Base-by-base conservation (phyloP, 2,888 invertebrate genomes). In the Phania funesta region DNA sequence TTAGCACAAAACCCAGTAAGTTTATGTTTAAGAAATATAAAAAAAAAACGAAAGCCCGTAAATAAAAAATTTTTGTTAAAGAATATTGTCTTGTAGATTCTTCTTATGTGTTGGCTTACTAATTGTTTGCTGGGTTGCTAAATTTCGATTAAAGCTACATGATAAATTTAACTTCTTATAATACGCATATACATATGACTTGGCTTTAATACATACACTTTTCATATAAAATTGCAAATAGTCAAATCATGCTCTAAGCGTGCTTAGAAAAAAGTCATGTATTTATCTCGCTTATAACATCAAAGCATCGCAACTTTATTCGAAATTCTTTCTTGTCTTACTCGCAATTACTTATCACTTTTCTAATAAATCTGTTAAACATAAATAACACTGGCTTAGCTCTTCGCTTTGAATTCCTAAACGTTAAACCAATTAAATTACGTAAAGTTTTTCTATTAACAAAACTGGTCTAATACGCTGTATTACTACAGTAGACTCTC, bases 231-330 rank as follows among this genome's bases (percentile, higher is more conserved):
- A 62, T 52, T 38, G 29, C 41, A 52, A 73, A 62, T 60, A 58
- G 52, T 73, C 22, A 73, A 44, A 52, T 52, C 60, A 73, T 62
- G 52, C 24, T 52, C n/a, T 50, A 18, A 38, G 62, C 50, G 20
- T 60, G 71, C 26, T 20, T 26, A 24, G 4, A 60, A 35, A 48
- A 60, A 60, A 26, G 24, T 22, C 18, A 13, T 35, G 7, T 24
- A 32, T 70, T 54, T 41, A 8, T 44, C 2, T 26, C 6, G 54
- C 46, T 70, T 38, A 16, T 29, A 44, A 52, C 62, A 52, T 73
- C 62, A 64, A 73, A 73, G 44, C 44, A 24, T 44, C 62, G 73
- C 29, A n/a, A 29, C 16, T 48, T 60, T 58, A 22, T 2, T 46
- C 8, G 22, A 16, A 20, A 44, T 44, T 46, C n/a, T 48, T 58